Evolutionary conservation across 2,888 invertebrate species (phyloP).

Genomic region (Fabriciana adippe): DNA sequence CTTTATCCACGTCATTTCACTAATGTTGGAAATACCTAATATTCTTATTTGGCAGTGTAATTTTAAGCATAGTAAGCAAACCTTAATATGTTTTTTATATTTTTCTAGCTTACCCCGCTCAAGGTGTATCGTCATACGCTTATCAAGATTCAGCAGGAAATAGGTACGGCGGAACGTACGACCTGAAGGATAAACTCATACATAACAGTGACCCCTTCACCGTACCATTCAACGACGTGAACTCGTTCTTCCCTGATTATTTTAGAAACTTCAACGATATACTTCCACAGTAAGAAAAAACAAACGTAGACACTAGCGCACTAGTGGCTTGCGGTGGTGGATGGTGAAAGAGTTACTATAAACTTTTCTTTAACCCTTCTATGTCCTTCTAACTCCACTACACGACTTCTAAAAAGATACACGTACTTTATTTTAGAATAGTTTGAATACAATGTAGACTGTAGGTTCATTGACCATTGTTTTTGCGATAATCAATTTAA

Average conservation of each 20-base stretch:
- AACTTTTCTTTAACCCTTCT: background rate
- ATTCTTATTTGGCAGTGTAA: too few species aligned
- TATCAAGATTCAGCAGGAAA: constrained; percentile 68
- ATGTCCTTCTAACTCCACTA: constrained; percentile 3
- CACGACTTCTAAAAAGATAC: background rate
- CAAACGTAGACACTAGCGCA: constrained; percentile 32
- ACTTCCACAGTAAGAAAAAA: constrained; percentile 67
- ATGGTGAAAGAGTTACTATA: constrained; percentile 25
- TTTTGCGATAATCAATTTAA: background rate
- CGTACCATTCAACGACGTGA: constrained; percentile 47
- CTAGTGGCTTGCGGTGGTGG: constrained; percentile 61
- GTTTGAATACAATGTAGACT: background rate
- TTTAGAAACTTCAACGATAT: constrained; percentile 64
- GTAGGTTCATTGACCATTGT: constrained; percentile 4
- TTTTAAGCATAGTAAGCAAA: background rate
- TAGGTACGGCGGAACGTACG: constrained; percentile 73
- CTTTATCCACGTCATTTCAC: background rate
- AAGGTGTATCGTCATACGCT: constrained; percentile 62
- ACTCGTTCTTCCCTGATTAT: constrained; percentile 64
- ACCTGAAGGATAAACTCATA: constrained; percentile 53
- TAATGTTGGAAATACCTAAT: too few species aligned
- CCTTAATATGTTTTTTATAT: background rate
- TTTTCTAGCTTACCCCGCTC: constrained; percentile 42
- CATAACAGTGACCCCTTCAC: constrained; percentile 38
- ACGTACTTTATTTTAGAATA: background rate